Evolutionary conservation across 2,888 invertebrate genomes (phyloP), one percentile per base, ranked within the genome.

Genomic region (Pachymerium ferrugineum): DNA sequence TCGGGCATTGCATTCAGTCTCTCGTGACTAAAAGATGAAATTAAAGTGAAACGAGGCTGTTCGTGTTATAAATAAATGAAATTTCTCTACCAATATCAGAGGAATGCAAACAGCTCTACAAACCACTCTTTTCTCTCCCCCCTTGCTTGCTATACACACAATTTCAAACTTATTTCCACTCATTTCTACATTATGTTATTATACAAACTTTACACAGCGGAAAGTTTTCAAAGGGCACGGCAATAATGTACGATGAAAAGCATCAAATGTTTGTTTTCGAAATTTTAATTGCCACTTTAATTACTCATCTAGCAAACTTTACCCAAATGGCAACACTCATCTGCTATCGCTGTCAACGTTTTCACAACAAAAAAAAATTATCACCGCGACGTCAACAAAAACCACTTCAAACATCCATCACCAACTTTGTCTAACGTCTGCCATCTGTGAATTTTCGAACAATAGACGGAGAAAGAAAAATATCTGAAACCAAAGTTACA

Each of bases 21-120:
- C 62, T 62, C 62, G 62, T 62, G 62, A 62, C 62, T 62, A 62
- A 62, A 62, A 62, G 62, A 62, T 62, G 62, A 28, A 62, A 62
- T 62, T 62, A 62, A 62, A 62, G 62, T 62, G 62, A 62, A 62
- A 62, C 62, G 25, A 22, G 62, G 12, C 22, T 28, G 62, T 22
- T 62, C 62, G 62, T 12, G 28, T 28, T 28, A 62, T 62, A 62
- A 62, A 62, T 62, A 62, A 62, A 62, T 62, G 62, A 62, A 62
- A 28, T 62, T 38, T 62, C 62, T 28, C 28, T 62, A 22, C 28
- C 62, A 28, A 62, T 28, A 22, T 62, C 62, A 62, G 28, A 62
- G 62, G 62, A 62, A 62, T 62, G 62, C 62, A 62, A 62, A 28
- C 62, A 62, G 62, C 62, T 62, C 28, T 19, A 8, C 47, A 54